Conservation (phyloP, 2,888 invertebrate genomes). For the Creontiades dilutus region DNA sequence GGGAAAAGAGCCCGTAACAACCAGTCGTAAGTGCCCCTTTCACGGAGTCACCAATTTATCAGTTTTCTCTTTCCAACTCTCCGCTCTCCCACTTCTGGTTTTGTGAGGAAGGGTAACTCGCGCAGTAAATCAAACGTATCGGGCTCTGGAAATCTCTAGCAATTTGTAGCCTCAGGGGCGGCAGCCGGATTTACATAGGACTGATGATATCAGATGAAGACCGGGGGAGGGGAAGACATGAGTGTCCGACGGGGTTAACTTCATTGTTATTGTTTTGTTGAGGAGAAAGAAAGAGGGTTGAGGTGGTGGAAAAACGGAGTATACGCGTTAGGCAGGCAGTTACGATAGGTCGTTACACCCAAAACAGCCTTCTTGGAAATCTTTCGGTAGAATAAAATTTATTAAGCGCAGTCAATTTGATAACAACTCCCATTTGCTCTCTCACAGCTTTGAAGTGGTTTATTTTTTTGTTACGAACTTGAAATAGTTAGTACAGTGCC, state of each 20-base stretch:
- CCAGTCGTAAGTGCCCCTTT: constrained; percentile 34
- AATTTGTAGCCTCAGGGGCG: constrained; percentile 63
- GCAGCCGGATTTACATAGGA: constrained; percentile 56
- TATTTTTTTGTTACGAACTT: no score
- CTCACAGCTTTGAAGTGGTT: no score
- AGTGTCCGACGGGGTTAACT: constrained; percentile 30
- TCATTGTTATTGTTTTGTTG: constrained; percentile 36
- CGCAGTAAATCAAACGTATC: constrained; percentile 63
- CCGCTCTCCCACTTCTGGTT: constrained; percentile 13
- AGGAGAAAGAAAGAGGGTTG: neutral
- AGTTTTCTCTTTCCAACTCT: constrained; percentile 26
- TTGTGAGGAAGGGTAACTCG: constrained; percentile 29
- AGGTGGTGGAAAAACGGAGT: neutral
- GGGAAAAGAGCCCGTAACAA: neutral
- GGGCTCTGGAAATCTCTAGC: constrained; percentile 39
- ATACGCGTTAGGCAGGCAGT: neutral
- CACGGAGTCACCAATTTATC: constrained; percentile 23
- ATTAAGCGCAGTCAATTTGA: no score
- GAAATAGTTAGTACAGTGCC: no score
- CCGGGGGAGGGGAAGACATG: neutral
- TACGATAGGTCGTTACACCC: neutral
- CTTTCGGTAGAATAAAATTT: no score
- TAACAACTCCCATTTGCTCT: no score
- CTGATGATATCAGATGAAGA: constrained; percentile 25
- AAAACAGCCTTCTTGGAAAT: neutral